These are phyloP conservation scores for Petrolisthes manimaculis DNA, from an alignment of 2,888 invertebrate genomes.

Conservation along the genomic window DNA sequence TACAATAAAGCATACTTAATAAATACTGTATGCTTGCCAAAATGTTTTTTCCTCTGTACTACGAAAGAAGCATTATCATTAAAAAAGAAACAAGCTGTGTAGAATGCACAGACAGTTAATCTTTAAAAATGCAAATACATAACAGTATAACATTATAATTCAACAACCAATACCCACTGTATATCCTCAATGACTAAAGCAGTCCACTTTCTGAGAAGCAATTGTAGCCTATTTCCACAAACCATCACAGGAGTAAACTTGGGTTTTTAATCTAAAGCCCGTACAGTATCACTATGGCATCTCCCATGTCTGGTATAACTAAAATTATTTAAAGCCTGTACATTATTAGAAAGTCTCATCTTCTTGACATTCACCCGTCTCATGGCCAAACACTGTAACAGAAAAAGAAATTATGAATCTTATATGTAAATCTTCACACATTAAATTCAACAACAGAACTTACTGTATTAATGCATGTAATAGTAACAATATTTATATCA, in stretches of 20 bases:
- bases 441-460: not conserved
- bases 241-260: not conserved
- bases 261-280: not conserved
- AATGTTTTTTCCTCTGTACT: too few relatives aligned
- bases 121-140: too few relatives aligned
- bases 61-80: not conserved
- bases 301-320: not conserved
- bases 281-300: not conserved
- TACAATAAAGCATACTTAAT: too few relatives aligned
- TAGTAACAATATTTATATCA: not conserved
- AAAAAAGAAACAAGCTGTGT: not conserved
- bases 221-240: not conserved
- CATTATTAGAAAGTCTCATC: constrained; percentile 56
- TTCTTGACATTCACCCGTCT: constrained; percentile 56
- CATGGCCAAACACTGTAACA: constrained; percentile 60
- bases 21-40: too few relatives aligned
- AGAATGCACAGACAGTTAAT: not conserved
- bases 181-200: not conserved
- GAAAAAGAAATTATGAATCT: constrained; percentile 3
- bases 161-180: too few relatives aligned
- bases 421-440: not conserved
- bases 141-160: too few relatives aligned
- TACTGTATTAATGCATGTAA: too few relatives aligned
- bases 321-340: constrained; percentile 15
- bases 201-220: not conserved